These are phyloP conservation scores for Myxocyprinus asiaticus DNA, from an alignment of 2,113 vertebrate genomes.

Conservation along the genomic window DNA sequence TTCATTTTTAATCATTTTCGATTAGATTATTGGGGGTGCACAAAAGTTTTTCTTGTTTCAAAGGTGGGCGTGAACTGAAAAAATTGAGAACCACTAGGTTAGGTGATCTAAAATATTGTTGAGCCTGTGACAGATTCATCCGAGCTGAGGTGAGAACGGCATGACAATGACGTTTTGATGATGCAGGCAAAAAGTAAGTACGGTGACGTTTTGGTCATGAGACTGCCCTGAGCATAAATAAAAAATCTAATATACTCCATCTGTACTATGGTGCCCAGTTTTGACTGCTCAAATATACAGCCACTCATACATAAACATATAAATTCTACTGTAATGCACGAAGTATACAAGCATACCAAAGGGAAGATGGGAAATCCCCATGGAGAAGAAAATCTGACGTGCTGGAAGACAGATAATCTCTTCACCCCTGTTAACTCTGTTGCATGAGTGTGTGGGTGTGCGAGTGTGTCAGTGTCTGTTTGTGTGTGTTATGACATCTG, in stretches of 20 bases:
- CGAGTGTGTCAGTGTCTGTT: constrained; percentile 33
- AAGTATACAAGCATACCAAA: constrained; percentile 5
- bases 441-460: constrained; percentile 7
- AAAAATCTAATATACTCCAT: constrained; percentile 1
- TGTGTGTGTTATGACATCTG: constrained; percentile 39
- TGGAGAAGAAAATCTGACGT: constrained; percentile 36
- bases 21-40: no score
- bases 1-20: no score
- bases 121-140: no score
- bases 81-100: no score
- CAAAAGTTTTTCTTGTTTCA: no score
- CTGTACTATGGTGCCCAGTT: constrained; percentile 8
- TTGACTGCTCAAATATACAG: constrained; percentile 9
- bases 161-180: no score
- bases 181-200: no score
- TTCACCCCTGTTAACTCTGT: constrained; percentile 23
- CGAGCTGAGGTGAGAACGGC: no score
- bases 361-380: constrained; percentile 21
- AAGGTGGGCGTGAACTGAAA: no score
- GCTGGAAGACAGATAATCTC: constrained; percentile 20
- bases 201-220: no score
- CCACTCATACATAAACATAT: constrained; percentile 27
- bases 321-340: constrained; percentile 7
- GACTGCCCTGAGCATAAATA: background rate
- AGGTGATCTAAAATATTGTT: no score